Evolutionary conservation across 2,888 invertebrate genomes (phyloP).

Genomic region (Amblyjoppa fuscipennis): DNA sequence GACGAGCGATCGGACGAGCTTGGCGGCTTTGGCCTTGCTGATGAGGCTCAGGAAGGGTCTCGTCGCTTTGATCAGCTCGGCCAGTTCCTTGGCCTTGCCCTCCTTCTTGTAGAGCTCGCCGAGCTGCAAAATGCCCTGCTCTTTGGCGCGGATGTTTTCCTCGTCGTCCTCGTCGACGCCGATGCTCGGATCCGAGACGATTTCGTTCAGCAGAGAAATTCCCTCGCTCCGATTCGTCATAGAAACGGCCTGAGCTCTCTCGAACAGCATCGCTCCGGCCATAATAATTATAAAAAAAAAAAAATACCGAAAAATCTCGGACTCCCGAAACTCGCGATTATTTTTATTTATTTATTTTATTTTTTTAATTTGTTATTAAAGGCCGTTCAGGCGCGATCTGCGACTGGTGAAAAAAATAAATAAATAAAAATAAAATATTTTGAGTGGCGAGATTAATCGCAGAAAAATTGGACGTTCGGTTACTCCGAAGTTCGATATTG

Average conservation of each 20-base stretch:
- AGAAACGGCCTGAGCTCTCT: constrained; percentile 92
- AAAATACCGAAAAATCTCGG: neutral
- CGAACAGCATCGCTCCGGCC: constrained; percentile 97
- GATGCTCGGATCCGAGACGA: constrained; percentile 91
- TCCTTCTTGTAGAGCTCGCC: constrained; percentile 97
- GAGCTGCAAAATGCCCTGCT: constrained; percentile 96
- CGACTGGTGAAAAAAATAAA: neutral
- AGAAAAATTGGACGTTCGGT: too few relatives aligned
- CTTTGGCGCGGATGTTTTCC: constrained; percentile 95
- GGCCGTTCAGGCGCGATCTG: too few relatives aligned
- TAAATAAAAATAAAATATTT: neutral
- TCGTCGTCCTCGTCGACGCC: constrained; percentile 94
- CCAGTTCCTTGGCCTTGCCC: constrained; percentile 96
- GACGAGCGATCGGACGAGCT: constrained; percentile 97
- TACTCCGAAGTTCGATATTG: too few relatives aligned
- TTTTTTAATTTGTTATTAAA: too few relatives aligned
- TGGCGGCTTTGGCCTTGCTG: constrained; percentile 99
- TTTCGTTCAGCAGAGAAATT: constrained; percentile 91
- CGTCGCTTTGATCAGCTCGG: constrained; percentile 96
- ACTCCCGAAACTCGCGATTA: neutral
- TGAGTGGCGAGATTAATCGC: too few relatives aligned
- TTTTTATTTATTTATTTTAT: too few relatives aligned
- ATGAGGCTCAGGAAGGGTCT: constrained; percentile 97
- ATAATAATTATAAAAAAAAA: constrained; percentile 84
- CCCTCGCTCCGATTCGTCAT: constrained; percentile 92